phyloP scores from a whole-genome alignment of 2,797 vertebrate genomes.

The Micrastur ruficollis region DNA sequence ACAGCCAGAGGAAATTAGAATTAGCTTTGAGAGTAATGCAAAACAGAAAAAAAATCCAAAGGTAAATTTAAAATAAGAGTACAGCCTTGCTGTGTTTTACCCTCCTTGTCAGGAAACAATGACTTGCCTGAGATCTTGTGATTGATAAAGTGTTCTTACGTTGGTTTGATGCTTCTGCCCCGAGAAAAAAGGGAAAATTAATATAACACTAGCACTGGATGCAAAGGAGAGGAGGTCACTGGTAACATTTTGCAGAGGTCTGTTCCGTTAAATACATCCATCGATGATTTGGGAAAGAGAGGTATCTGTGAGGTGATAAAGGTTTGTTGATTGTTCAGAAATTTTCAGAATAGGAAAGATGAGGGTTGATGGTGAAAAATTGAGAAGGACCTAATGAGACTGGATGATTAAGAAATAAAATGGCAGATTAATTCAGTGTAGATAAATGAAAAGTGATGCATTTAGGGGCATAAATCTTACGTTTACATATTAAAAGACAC shows the following conservation, averaged over 20 bases:
- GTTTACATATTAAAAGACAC: background rate
- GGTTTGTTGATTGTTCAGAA: background rate
- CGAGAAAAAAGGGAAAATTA: background rate
- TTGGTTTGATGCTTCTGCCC: background rate
- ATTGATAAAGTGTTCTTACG: background rate
- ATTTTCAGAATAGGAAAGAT: background rate
- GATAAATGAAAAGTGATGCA: background rate
- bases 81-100: background rate
- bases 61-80: background rate
- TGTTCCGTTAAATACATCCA: background rate
- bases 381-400: background rate
- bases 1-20: conserved; percentile 20
- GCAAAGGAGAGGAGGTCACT: background rate
- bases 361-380: background rate
- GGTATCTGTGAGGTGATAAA: background rate
- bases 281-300: background rate
- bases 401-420: background rate
- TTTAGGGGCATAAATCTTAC: background rate
- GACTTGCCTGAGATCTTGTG: background rate
- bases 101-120: background rate
- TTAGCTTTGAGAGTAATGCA: conserved; percentile 24
- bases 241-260: background rate
- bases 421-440: background rate
- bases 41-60: background rate
- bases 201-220: background rate